These are phyloP conservation scores for Rallus crepitans DNA, from an alignment of 2,797 vertebrate genomes.

Conservation along the genomic window DNA sequence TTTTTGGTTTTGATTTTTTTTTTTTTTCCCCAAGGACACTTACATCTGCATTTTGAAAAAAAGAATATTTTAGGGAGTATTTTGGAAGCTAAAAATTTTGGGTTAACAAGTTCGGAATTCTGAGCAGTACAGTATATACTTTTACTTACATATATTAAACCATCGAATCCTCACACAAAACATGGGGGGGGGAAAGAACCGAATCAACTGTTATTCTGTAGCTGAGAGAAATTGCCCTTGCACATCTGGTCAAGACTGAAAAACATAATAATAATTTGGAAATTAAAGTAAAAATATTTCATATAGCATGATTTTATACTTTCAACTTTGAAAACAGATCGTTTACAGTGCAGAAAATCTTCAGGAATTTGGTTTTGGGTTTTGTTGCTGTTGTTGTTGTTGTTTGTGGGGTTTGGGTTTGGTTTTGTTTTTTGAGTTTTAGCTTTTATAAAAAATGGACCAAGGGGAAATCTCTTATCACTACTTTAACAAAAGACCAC, in stretches of 20 bases:
- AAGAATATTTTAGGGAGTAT: background rate
- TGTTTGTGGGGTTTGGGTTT: too few species aligned
- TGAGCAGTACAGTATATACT: background rate
- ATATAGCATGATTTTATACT: background rate
- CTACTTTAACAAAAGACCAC: rapidly evolving
- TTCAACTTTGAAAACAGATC: background rate
- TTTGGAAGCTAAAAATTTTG: background rate
- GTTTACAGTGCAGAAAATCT: background rate
- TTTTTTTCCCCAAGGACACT: background rate
- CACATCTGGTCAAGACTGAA: background rate
- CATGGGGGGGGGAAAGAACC: background rate
- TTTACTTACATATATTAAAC: background rate
- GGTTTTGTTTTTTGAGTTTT: background rate
- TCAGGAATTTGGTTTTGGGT: background rate
- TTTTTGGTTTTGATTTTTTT: background rate
- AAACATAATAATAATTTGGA: background rate
- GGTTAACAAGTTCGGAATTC: background rate
- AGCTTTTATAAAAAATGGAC: background rate
- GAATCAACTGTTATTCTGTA: background rate
- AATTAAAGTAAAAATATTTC: background rate
- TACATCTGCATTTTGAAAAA: background rate
- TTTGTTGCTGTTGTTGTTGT: background rate
- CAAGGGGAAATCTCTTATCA: background rate
- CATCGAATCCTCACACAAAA: background rate
- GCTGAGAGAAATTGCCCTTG: background rate